Conservation (phyloP, 2,797 vertebrate genomes). For the Lithobates sylvaticus region DNA sequence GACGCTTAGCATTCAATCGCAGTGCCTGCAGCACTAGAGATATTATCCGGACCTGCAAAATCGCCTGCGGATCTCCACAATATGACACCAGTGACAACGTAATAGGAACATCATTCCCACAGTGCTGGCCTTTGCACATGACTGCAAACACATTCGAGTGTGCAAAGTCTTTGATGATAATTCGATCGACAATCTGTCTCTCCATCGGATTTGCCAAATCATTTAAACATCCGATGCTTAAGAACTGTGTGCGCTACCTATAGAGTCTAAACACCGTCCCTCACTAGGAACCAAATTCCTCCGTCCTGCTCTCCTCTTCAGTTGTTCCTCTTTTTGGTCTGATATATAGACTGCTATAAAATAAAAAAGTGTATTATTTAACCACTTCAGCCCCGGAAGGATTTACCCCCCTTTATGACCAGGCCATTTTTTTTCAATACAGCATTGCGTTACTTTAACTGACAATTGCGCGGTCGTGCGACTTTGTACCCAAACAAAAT, state of each 20-base stretch:
- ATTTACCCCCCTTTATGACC: too few relatives aligned
- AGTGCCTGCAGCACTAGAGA: constrained; percentile 23
- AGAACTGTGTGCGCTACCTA: not conserved
- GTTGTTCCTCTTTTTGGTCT: too few relatives aligned
- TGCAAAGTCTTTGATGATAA: not conserved
- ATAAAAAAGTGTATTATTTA: too few relatives aligned
- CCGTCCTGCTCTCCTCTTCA: too few relatives aligned
- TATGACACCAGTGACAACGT: constrained; percentile 14
- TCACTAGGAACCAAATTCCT: too few relatives aligned
- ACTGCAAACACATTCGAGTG: not conserved
- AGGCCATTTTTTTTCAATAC: too few relatives aligned
- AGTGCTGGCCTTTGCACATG: not conserved
- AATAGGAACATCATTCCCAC: constrained; percentile 1
- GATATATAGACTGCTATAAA: too few relatives aligned
- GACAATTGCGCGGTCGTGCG: too few relatives aligned
- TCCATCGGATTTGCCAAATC: not conserved
- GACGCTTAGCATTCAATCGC: constrained; percentile 12
- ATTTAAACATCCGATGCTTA: not conserved
- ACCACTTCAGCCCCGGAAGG: too few relatives aligned
- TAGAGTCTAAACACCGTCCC: too few relatives aligned
- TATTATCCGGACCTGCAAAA: constrained; percentile 36
- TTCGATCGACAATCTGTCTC: constrained; percentile 2
- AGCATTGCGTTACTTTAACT: too few relatives aligned
- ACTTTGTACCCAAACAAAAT: too few relatives aligned
- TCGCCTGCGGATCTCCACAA: constrained; percentile 5